phyloP scores from a whole-genome alignment of 1,140 invertebrate species.

The Calycopis cecrops region DNA sequence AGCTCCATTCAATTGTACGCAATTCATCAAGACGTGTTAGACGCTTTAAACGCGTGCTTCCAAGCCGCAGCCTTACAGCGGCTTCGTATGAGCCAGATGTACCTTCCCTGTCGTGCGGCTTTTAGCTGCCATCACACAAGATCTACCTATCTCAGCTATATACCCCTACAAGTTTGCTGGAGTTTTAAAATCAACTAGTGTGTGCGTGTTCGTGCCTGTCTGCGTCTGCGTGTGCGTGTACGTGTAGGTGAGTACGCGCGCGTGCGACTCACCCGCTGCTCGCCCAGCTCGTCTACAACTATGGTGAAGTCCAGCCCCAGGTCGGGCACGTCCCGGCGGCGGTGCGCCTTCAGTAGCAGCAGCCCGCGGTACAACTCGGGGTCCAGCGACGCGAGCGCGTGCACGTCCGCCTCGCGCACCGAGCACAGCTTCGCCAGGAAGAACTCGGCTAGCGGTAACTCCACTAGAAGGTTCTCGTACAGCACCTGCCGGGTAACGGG shows the following conservation, averaged over 20 bases:
- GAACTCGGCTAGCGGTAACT: constrained; percentile 95
- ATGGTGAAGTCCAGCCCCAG: constrained; percentile 96
- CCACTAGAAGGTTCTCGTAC: constrained; percentile 96
- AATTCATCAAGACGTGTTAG: too few species aligned
- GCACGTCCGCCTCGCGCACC: constrained; percentile 89
- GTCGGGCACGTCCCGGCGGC: constrained; percentile 84
- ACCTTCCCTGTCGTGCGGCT: too few species aligned
- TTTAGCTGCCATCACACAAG: too few species aligned
- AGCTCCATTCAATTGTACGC: too few species aligned
- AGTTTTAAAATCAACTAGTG: too few species aligned
- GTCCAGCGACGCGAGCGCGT: constrained; percentile 95
- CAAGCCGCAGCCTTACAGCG: too few species aligned
- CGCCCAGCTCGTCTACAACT: constrained; percentile 91
- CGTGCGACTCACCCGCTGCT: constrained; percentile 80
- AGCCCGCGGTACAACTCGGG: constrained; percentile 94
- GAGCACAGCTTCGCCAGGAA: constrained; percentile 86
- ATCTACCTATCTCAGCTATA: too few species aligned
- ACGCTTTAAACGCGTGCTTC: too few species aligned
- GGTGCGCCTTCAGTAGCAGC: constrained; percentile 88
- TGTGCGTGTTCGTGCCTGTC: too few species aligned
- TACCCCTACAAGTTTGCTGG: too few species aligned
- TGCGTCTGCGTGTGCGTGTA: neutral
- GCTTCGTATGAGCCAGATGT: too few species aligned
- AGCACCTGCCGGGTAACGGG: constrained; percentile 79
- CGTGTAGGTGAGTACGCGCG: neutral